Evolutionary conservation across 2,113 vertebrate genomes (phyloP).

Genomic region (Columba janthina): DNA sequence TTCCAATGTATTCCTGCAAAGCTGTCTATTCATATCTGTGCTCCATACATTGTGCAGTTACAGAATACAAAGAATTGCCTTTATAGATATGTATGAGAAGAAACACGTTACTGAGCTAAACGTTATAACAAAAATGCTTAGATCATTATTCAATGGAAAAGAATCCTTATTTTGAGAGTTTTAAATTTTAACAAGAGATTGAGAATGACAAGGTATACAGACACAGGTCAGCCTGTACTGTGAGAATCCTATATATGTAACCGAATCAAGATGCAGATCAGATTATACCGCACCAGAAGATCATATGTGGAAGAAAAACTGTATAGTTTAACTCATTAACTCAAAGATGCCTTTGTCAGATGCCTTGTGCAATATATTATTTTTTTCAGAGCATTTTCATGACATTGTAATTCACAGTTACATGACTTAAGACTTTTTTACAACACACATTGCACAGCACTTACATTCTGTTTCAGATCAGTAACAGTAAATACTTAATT

Average conservation of each 20-base stretch:
- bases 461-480: neutral
- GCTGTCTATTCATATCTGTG: neutral
- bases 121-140: neutral
- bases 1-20: neutral
- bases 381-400: neutral
- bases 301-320: neutral
- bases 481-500: neutral
- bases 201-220: neutral
- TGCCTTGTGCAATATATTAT: neutral
- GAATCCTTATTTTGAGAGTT: neutral
- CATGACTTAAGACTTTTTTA: neutral
- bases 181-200: neutral
- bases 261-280: neutral
- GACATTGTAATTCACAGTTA: neutral
- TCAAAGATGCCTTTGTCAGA: neutral
- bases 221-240: neutral
- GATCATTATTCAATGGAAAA: neutral
- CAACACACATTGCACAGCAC: neutral
- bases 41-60: neutral
- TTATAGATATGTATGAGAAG: neutral
- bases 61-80: neutral
- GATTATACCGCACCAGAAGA: neutral
- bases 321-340: neutral
- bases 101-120: neutral
- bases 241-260: neutral